Percentiles rank a stretch among this genome's conserved stretches.
Conservation (phyloP, 2,113 vertebrate genomes). For the Thamnaconus septentrionalis region DNA sequence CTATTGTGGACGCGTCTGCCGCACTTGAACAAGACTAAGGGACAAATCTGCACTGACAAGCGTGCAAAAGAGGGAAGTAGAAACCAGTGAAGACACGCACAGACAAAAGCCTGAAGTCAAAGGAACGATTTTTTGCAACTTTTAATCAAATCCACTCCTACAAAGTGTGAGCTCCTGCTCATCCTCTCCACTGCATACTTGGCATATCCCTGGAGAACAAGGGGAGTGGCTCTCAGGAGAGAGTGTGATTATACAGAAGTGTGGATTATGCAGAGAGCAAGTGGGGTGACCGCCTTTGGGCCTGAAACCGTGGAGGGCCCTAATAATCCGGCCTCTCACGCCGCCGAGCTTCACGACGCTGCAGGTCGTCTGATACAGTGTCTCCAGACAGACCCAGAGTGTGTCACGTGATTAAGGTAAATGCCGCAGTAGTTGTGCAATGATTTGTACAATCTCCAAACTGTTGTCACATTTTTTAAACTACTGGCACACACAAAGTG, state of each 20-base stretch:
- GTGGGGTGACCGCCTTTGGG: background rate
- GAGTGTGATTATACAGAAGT: conserved; percentile 25
- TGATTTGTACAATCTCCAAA: too few relatives aligned
- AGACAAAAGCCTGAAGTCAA: too few relatives aligned
- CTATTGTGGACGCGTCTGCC: conserved; percentile 18
- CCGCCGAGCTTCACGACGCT: background rate
- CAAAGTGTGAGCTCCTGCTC: background rate
- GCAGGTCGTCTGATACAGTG: too few relatives aligned
- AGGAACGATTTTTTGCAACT: too few relatives aligned
- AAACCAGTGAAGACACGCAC: background rate
- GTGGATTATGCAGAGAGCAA: conserved; percentile 25
- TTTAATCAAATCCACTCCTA: background rate
- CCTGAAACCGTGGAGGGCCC: background rate
- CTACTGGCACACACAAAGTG: too few relatives aligned
- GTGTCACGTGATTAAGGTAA: too few relatives aligned
- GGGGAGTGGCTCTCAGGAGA: conserved; percentile 15
- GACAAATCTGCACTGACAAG: conserved; percentile 6
- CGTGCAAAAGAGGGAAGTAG: background rate
- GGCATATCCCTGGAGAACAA: conserved; percentile 1
- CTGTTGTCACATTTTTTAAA: too few relatives aligned
- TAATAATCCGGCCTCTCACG: conserved; percentile 6
- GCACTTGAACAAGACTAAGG: conserved; percentile 2
- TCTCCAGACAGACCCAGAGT: too few relatives aligned
- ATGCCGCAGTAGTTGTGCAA: too few relatives aligned
- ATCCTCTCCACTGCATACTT: background rate